These are phyloP conservation scores for Phoeniculus purpureus DNA, from an alignment of 2,797 vertebrate genomes.

Conservation along the genomic window DNA sequence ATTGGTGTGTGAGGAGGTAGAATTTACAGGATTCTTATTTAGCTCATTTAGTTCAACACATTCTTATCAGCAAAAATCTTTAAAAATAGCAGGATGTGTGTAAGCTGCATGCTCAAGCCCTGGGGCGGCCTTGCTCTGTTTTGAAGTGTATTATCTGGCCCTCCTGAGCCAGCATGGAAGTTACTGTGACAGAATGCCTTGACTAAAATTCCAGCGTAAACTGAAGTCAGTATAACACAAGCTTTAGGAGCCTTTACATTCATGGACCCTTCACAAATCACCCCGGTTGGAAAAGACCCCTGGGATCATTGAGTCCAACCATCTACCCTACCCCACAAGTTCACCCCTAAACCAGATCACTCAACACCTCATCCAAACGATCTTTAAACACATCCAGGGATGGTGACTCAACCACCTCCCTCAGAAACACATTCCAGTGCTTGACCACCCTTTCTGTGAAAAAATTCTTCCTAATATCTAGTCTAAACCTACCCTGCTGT, in stretches of 20 bases:
- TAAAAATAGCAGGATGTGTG: background rate
- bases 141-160: background rate
- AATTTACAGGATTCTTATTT: background rate
- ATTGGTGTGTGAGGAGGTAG: background rate
- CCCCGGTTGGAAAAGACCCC: too few species aligned
- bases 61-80: background rate
- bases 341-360: too few species aligned
- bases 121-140: background rate
- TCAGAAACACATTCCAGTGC: too few species aligned
- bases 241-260: background rate
- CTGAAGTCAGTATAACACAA: background rate
- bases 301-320: too few species aligned
- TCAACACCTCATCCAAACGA: too few species aligned
- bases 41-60: background rate
- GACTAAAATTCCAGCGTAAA: background rate
- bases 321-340: too few species aligned
- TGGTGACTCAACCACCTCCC: too few species aligned
- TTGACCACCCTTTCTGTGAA: too few species aligned
- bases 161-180: background rate
- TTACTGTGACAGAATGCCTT: fast-evolving
- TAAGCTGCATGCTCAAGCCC: background rate
- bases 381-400: too few species aligned
- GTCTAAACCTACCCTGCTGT: too few species aligned
- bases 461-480: too few species aligned
- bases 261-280: background rate